These are phyloP conservation scores for Oncorhynchus kisutch DNA, from an alignment of 2,113 vertebrate genomes.

Conservation along the genomic window DNA sequence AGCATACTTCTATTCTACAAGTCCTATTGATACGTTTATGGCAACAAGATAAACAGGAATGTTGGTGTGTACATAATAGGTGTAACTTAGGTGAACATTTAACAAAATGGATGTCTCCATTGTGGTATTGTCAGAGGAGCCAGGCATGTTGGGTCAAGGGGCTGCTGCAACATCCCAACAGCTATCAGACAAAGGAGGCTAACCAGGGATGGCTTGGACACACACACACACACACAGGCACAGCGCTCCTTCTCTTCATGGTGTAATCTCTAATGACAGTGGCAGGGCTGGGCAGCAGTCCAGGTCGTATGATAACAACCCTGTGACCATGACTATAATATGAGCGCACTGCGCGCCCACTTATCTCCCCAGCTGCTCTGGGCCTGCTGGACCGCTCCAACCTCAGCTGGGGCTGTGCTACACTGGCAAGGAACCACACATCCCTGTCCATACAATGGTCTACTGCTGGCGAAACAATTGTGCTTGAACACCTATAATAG, in stretches of 20 bases:
- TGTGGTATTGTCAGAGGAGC: conserved; percentile 21
- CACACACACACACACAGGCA: conserved; percentile 6
- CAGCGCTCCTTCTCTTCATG: conserved; percentile 44
- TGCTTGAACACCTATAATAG: no score
- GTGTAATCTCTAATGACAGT: conserved; percentile 67
- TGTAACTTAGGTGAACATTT: neutral
- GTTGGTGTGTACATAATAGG: neutral
- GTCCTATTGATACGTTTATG: neutral
- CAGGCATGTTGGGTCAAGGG: conserved; percentile 37
- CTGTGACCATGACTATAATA: conserved; percentile 53
- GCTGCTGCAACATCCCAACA: conserved; percentile 38
- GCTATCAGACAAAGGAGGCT: conserved; percentile 56
- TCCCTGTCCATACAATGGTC: no score
- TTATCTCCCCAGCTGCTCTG: conserved; percentile 64
- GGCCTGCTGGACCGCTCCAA: conserved; percentile 51
- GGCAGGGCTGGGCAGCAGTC: conserved; percentile 60
- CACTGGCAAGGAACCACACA: no score
- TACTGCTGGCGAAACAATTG: no score
- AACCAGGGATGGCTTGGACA: conserved; percentile 46
- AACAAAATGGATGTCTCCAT: neutral
- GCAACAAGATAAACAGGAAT: neutral
- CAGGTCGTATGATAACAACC: conserved; percentile 61
- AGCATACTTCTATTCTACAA: neutral
- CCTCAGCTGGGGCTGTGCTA: no score
- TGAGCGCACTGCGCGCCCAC: conserved; percentile 38